Evolutionary conservation across 1,140 invertebrate genomes (phyloP), one percentile per base, ranked within the genome.

Genomic region (Caenorhabditis briggsae): DNA sequence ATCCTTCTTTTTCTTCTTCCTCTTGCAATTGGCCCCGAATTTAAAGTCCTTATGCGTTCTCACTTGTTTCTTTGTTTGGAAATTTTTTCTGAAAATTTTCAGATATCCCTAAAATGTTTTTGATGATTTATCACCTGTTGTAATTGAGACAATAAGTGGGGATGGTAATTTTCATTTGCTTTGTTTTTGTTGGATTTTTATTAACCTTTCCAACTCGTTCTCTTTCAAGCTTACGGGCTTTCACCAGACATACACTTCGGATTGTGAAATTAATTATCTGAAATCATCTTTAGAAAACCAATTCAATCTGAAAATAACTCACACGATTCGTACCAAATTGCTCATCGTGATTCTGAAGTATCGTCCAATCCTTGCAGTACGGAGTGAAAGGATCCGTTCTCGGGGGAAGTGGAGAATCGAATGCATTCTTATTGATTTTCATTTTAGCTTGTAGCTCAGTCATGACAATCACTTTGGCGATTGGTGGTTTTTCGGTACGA

Each of bases 401-500:
- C 41, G 41, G 12, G 11, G 14, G 33, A 18, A 16, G 20, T 7
- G 20, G n/a, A 33, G 33, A 33, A 33, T 33, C 33, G 33, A 33
- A 33, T 8, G 8, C 23, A n/a, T 46, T n/a, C 43, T 46, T n/a
- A 11, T 46, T 8, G 5, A 41, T 70, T 18, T 48, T 48, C 16
- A 16, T 8, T 20, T 70, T 70, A 46, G 33, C 7, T 14, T 70
- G 41, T n/a, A 70, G 41, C 9, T 25, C 12, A 70, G 11, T 46
- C 33, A 70, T 70, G 41, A 46, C 46, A 70, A 70, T 70, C 9
- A 70, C 64, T 46, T 20, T 70, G 5, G 64, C 64, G 8, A 46
- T 33, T 48, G 64, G 64, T 11, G 64, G 64, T 70, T 70, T 70
- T n/a, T 70, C 64, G 23, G 16, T 20, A 18, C 64, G 64, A 70